Evolutionary conservation across 64 coral and sea anemone species (phyloP), one percentile per base, ranked within the genome.

Genomic region (Montipora capricornis): DNA sequence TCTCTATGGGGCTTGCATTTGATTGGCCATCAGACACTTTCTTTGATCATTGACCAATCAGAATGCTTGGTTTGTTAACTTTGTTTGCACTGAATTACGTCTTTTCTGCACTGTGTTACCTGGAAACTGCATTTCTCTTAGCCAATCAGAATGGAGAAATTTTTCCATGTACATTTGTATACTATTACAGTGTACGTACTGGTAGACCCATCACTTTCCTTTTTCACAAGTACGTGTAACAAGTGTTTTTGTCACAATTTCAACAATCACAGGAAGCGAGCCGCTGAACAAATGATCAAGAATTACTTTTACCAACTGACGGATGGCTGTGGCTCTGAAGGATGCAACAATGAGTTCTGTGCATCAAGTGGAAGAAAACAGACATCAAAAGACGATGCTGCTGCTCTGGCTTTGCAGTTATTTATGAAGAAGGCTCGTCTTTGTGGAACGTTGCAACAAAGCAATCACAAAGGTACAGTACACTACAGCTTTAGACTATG

Each of bases 251-350:
- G 44, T 76, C 7, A 75, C 51, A 20, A 78, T 71, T 60, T 19
- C 8, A 12, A 44, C 7, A 29, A 17, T 10, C 46, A 45, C 16
- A 89, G 87, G 87, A 89, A 89, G 51, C 87, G 87, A 80, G 91
- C 75, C 80, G 82, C 82, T 22, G 91, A 93, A 58, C 59, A 68
- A 0, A 79, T 88, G 62, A 93, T 93, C 19, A 88, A 88, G 76
- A 87, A 78, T 48, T 93, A 93, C 62, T 93, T 93, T 74, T 93
- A 50, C 83, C 92, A 93, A 62, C 92, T 93, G 5, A 93, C 92
- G 22, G 84, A 93, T 81, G 92, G 92, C 4, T 93, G 92, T 93
- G 92, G 92, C 4, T 37, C 10, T 1, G 29, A 68, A 26, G 83
- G 47, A 46, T 93, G 92, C 11, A 74, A 46, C 45, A 93, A 93